These are phyloP conservation scores for Melanostigma gelatinosum DNA, from an alignment of 2,113 vertebrate genomes.

Conservation along the genomic window DNA sequence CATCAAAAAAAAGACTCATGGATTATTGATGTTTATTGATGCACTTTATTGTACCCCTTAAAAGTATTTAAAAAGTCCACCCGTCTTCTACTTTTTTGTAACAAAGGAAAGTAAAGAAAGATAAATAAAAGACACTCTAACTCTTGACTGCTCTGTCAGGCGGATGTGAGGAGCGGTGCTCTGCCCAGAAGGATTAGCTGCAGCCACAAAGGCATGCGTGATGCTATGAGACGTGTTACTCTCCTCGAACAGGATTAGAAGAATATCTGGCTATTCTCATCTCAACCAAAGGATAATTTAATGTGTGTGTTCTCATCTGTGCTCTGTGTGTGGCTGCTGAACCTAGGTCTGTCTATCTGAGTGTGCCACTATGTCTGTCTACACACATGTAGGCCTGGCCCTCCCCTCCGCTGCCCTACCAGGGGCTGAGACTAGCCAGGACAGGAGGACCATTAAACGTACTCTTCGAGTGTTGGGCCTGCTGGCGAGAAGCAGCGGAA, in stretches of 20 bases:
- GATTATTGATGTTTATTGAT: neutral
- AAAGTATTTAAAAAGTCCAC: neutral
- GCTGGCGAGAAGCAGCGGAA: constrained; percentile 74
- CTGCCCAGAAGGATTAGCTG: constrained; percentile 62
- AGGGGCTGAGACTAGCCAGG: constrained; percentile 70
- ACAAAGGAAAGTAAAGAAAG: neutral
- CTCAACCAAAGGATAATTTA: constrained; percentile 28
- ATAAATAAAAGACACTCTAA: neutral
- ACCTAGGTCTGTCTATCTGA: constrained; percentile 10
- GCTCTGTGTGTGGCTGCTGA: constrained; percentile 53
- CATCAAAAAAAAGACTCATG: neutral
- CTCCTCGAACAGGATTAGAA: constrained; percentile 61
- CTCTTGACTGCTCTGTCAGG: neutral
- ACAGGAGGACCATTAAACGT: constrained; percentile 68
- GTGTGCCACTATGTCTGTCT: constrained; percentile 28
- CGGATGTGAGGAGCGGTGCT: neutral
- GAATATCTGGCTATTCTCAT: constrained; percentile 72
- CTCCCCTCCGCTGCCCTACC: constrained; percentile 40
- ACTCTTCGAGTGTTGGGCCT: constrained; percentile 59
- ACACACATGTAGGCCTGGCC: constrained; percentile 18
- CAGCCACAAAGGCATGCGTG: constrained; percentile 26
- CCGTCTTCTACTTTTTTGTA: neutral
- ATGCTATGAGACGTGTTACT: constrained; percentile 55
- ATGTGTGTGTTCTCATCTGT: constrained; percentile 51
- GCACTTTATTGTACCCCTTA: neutral